Evolutionary conservation across 2,888 invertebrate species (phyloP).

Genomic region (Bellardia bayeri): DNA sequence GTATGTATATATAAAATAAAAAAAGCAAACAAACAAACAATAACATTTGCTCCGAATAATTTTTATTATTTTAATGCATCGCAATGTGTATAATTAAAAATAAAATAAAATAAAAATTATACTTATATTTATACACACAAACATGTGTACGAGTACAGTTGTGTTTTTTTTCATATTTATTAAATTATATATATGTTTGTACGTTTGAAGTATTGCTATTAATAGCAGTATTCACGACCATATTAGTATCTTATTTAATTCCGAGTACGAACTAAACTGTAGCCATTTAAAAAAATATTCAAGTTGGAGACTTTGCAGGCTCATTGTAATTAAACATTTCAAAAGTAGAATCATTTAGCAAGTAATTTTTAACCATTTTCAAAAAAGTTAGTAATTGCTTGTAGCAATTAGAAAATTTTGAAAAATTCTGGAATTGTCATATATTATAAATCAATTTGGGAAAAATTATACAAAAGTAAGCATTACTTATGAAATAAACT

Average conservation of each 20-base stretch:
- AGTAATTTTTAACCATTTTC: no score
- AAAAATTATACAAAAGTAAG: no score
- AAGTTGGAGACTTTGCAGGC: no score
- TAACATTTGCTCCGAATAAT: conserved; percentile 71
- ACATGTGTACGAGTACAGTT: not conserved
- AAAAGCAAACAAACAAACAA: conserved; percentile 56
- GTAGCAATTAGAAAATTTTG: no score
- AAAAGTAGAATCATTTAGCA: no score
- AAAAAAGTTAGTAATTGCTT: no score
- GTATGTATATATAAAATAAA: not conserved
- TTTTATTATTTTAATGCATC: conserved; percentile 76
- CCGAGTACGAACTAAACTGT: no score
- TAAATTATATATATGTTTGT: not conserved
- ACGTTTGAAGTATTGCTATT: not conserved
- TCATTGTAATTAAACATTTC: no score
- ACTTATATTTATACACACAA: not conserved
- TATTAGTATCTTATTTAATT: not conserved
- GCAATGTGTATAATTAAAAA: conserved; percentile 74
- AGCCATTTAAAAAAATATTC: no score
- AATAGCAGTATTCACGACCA: not conserved
- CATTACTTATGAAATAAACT: no score
- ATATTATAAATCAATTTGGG: no score
- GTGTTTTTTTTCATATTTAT: not conserved
- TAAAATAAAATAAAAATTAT: conserved; percentile 64
- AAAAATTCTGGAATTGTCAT: no score